Conservation (phyloP, 2,888 invertebrate species). For the Microdon myrmicae region DNA sequence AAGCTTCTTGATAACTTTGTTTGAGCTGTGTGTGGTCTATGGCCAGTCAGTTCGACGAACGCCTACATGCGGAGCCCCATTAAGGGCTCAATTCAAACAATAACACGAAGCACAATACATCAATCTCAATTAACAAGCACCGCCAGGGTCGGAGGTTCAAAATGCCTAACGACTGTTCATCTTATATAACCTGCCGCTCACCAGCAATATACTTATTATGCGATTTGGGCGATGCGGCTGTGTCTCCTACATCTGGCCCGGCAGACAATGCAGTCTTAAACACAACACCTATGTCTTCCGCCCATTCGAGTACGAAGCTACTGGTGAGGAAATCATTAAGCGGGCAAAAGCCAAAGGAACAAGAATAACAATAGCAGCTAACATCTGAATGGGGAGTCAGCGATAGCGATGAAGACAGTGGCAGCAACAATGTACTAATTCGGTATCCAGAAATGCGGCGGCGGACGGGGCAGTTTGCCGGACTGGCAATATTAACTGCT, state of each 20-base stretch:
- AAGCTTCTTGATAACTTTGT: too few species aligned
- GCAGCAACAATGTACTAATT: conserved; percentile 19
- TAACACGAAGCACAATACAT: too few species aligned
- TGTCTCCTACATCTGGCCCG: conserved; percentile 17
- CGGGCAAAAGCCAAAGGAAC: conserved; percentile 33
- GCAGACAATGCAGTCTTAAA: conserved; percentile 38
- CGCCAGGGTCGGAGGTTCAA: conserved; percentile 41
- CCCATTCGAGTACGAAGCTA: too few species aligned
- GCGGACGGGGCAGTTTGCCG: conserved; percentile 29
- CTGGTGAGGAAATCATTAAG: conserved; percentile 43
- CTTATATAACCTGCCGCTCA: too few species aligned
- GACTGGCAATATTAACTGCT: conserved; percentile 51
- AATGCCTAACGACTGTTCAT: conserved; percentile 31
- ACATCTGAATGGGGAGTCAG: too few species aligned
- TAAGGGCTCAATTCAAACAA: too few species aligned
- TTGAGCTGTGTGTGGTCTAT: too few species aligned
- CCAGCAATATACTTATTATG: conserved; percentile 44
- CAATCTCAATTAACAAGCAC: conserved; percentile 45
- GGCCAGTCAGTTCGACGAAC: too few species aligned
- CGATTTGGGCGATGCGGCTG: conserved; percentile 38
- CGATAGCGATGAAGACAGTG: too few species aligned
- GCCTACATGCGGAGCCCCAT: too few species aligned
- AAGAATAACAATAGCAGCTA: conserved; percentile 23
- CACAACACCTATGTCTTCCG: conserved; percentile 43
- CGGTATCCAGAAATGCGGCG: too few species aligned